Evolutionary conservation across 1,140 invertebrate genomes (phyloP), one percentile per base, ranked within the genome.

Genomic region (Solenopsis invicta): DNA sequence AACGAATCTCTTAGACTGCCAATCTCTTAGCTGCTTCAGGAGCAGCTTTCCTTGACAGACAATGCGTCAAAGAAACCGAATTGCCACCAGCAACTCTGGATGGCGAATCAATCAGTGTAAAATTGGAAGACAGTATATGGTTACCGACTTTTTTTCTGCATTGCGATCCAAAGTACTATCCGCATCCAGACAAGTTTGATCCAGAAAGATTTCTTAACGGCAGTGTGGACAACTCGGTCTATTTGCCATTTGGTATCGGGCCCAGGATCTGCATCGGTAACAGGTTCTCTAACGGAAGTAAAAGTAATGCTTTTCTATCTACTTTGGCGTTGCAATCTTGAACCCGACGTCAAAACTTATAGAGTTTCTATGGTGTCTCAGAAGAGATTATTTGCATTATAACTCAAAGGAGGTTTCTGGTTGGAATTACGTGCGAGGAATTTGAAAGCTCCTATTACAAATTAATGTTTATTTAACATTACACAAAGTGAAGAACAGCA

Each of bases 241-340:
- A 75, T 3, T 21, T 90, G 0, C 87, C 89, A 0, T 96, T 96
- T 50, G 95, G 95, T 2, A 24, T 95, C 1, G 96, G 96, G 1
- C 95, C 95, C 0, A 92, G 96, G 48, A 92, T 91, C 37, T 96
- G 96, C 85, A 96, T 96, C 37, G 96, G 94, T 84, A 93, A 94
- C 29, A 74, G 90, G 5, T 94, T 94, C 21, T 4, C 37, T 94
- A 2, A 61, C 94, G 56, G 89, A 92, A 72, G 45, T 37, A 2
- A 95, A 95, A 86, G n/a, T 88, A 0, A 12, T 93, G 12, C 37
- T 94, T 0, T 93, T 87, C n/a, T 61, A 93, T 71, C 12, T 95
- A 0, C 8, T 95, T 0, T 41, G 37, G 13, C 87, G 85, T 2
- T 94, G 93, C 16, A 87, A 89, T 12, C 45, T 94, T 2, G 69